These are phyloP conservation scores for Ferrisia virgata DNA, from an alignment of 2,888 invertebrate species.

Conservation along the genomic window DNA sequence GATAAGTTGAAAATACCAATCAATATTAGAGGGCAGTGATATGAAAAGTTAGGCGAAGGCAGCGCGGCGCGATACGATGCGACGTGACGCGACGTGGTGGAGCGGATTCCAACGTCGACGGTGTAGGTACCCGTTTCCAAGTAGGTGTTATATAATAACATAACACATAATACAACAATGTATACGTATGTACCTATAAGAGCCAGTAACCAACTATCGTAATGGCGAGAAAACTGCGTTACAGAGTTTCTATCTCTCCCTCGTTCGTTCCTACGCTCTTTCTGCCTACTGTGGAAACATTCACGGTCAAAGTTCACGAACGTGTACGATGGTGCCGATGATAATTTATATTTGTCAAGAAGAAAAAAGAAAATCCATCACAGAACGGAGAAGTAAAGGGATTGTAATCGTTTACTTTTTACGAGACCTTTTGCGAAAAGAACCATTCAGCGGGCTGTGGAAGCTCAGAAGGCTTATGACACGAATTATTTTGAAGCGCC, in stretches of 20 bases:
- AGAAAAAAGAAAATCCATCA: not conserved
- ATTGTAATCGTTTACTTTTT: not conserved
- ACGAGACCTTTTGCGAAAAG: not conserved
- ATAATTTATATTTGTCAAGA: conserved; percentile 11
- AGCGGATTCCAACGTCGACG: not conserved
- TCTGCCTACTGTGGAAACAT: not conserved
- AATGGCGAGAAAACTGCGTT: not conserved
- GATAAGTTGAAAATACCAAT: not conserved
- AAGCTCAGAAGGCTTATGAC: no score
- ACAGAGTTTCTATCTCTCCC: not conserved
- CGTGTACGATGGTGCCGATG: not conserved
- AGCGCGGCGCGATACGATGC: not conserved
- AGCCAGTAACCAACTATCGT: not conserved
- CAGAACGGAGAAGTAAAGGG: not conserved
- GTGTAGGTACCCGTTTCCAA: conserved; percentile 9
- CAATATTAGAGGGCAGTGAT: conserved; percentile 28
- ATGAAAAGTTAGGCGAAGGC: not conserved
- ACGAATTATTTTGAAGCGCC: not conserved
- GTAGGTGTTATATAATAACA: conserved; percentile 13
- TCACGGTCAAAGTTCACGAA: conserved; percentile 28
- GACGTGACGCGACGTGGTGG: not conserved
- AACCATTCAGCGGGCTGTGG: no score
- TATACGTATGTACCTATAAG: not conserved
- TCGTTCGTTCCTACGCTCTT: no score
- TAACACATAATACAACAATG: not conserved